A percentile compares a stretch with the other conserved stretches of the same genome.
Evolutionary conservation across 2,797 vertebrate species (phyloP).

Genomic region (Uromys caudimaculatus): DNA sequence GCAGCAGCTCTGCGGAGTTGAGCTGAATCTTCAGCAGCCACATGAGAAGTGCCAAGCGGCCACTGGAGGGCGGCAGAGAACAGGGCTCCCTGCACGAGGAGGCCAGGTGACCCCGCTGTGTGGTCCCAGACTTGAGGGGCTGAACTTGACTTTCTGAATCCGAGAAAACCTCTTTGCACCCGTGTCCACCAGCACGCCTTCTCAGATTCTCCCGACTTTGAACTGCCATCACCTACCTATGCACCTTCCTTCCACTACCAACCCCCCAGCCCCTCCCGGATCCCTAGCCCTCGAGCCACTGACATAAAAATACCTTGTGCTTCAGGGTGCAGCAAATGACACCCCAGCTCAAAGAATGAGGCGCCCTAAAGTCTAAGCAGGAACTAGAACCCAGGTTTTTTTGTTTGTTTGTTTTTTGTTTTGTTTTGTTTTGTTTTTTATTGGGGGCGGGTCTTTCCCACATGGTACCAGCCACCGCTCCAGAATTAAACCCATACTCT

Average conservation of each 20-base stretch:
- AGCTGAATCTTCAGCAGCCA: background rate
- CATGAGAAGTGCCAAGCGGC: conserved; percentile 16
- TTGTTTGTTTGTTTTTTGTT: background rate
- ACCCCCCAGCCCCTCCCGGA: background rate
- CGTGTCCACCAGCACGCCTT: background rate
- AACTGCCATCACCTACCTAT: background rate
- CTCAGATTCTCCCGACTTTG: background rate
- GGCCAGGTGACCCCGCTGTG: background rate
- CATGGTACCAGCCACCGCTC: background rate
- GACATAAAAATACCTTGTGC: background rate
- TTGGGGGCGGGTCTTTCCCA: background rate
- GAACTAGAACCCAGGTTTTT: conserved; percentile 1
- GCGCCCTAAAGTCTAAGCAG: background rate
- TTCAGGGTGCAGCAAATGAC: background rate
- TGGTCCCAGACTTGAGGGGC: background rate
- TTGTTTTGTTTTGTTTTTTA: background rate
- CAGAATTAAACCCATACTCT: conserved; percentile 1
- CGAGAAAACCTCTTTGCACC: background rate
- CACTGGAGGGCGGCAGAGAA: conserved; percentile 80
- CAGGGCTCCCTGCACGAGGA: background rate
- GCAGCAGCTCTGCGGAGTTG: background rate
- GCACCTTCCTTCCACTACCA: background rate
- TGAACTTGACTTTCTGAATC: background rate
- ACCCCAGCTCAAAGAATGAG: background rate
- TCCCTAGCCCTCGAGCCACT: background rate